Evolutionary conservation across 2,888 invertebrate genomes (phyloP), one percentile per base, ranked within the genome.

Genomic region (Chymomyza caudatula): DNA sequence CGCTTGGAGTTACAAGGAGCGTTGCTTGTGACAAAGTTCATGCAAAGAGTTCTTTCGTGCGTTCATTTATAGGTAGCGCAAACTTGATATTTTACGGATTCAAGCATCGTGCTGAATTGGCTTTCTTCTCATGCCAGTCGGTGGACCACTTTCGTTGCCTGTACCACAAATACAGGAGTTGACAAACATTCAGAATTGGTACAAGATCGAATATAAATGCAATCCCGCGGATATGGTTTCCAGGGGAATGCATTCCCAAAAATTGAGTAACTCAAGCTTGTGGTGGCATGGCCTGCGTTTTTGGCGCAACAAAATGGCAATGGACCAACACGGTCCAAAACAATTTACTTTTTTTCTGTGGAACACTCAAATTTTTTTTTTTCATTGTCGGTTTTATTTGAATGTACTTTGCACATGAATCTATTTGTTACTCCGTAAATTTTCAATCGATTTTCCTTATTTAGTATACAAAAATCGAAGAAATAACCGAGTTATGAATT

Each of bases 161-260:
- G 71, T 71, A 0, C 20, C 69, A 29, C n/a, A 29, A 11, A 67
- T 72, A 22, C 69, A 69, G 43, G 43, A 59, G 6, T 15, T 67
- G 17, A 60, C 55, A 15, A 61, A 44, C 17, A 47, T 44, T 8
- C 13, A 19, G 3, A 25, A 56, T n/a, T 73, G 67, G 72, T 44
- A 22, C 25, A 56, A 69, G 15, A 53, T 72, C 8, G 44, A 43
- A n/a, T 51, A 61, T 0, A 58, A 60, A 23, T n/a, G 2, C 0
- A 71, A 66, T 15, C 69, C 71, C 6, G 68, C 69, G 3, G 66
- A 71, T 29, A 56, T 72, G 1, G 37, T 67, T 0, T 65, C 60
- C 1, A 20, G 63, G 0, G 67, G 67, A n/a, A 42, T 60, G 29
- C 23, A 17, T 17, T 57, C 68, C 4, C n/a, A 1, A 6, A 65